phyloP scores from a whole-genome alignment of 2,113 vertebrate genomes.

The Kobus ellipsiprymnus region DNA sequence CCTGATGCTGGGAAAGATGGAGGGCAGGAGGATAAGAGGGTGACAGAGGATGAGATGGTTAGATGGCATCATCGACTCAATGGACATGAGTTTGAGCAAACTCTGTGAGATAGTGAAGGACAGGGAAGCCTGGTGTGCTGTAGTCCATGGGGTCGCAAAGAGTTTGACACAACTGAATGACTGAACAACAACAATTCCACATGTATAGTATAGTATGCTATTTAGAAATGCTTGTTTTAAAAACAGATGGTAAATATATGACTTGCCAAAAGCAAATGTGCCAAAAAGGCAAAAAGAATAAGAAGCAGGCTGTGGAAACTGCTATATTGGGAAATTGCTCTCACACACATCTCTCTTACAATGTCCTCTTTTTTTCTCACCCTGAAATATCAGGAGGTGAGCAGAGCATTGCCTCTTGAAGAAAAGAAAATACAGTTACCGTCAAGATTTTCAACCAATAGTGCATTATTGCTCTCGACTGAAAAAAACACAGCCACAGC shows the following conservation, averaged over 20 bases:
- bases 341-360: neutral
- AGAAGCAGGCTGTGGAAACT: neutral
- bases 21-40: neutral
- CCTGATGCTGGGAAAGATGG: neutral
- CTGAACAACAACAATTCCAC: neutral
- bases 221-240: conserved; percentile 13
- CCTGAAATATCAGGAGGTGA: neutral
- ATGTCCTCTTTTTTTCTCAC: neutral
- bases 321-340: neutral
- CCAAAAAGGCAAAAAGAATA: neutral
- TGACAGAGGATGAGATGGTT: neutral
- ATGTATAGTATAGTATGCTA: neutral
- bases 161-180: neutral
- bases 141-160: neutral
- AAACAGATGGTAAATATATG: neutral
- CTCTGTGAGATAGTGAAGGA: neutral
- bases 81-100: neutral
- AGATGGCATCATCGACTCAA: neutral
- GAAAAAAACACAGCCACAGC: neutral
- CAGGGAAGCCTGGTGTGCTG: neutral
- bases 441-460: neutral
- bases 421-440: neutral
- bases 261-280: neutral
- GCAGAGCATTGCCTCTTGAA: neutral
- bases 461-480: neutral